A percentile compares a stretch with the other conserved stretches of the same genome.
Conservation (phyloP, 2,797 vertebrate genomes). For the Gymnothorax javanicus region DNA sequence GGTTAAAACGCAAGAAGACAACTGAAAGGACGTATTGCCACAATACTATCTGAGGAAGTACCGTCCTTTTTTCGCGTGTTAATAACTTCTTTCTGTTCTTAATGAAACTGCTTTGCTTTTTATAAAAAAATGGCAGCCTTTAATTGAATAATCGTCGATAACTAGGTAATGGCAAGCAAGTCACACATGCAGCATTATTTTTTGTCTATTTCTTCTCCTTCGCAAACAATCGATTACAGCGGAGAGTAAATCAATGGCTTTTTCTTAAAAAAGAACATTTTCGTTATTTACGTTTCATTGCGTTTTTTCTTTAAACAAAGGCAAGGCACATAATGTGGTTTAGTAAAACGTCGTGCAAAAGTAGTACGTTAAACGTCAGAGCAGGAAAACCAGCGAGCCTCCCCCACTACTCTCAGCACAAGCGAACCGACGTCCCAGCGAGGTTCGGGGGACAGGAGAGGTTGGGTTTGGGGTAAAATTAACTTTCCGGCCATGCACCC, state of each 20-base stretch:
- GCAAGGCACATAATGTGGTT: slow-evolving; percentile 99
- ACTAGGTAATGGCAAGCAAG: slow-evolving; percentile 67
- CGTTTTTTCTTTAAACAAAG: slow-evolving; percentile 82
- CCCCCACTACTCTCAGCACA: slow-evolving; percentile 46
- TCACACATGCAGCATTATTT: slow-evolving; percentile 82
- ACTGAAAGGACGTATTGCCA: slow-evolving; percentile 34
- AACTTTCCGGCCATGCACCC: slow-evolving; percentile 78
- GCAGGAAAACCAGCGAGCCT: slow-evolving; percentile 59
- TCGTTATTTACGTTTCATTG: slow-evolving; percentile 58
- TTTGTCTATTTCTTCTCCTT: slow-evolving; percentile 50
- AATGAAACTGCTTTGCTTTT: slow-evolving; percentile 10
- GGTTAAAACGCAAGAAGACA: slow-evolving; percentile 31
- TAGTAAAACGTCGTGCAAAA: slow-evolving; percentile 93
- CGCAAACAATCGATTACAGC: slow-evolving; percentile 73
- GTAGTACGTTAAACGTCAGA: slow-evolving; percentile 71
- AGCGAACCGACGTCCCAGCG: slow-evolving; percentile 47
- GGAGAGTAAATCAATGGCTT: slow-evolving; percentile 59
- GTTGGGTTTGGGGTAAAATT: slow-evolving; percentile 55
- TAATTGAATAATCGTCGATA: slow-evolving; percentile 54
- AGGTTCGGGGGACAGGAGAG: slow-evolving; percentile 7
- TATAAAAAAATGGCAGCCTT: slow-evolving; percentile 56
- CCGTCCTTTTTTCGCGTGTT: slow-evolving; percentile 31
- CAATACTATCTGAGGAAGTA: slow-evolving; percentile 25
- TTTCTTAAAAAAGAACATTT: slow-evolving; percentile 70
- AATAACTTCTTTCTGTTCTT: background rate